Percentiles rank a stretch among this genome's conserved stretches.
Conservation (phyloP, 2,797 vertebrate genomes). For the Sternarchorhynchus goeldii region DNA sequence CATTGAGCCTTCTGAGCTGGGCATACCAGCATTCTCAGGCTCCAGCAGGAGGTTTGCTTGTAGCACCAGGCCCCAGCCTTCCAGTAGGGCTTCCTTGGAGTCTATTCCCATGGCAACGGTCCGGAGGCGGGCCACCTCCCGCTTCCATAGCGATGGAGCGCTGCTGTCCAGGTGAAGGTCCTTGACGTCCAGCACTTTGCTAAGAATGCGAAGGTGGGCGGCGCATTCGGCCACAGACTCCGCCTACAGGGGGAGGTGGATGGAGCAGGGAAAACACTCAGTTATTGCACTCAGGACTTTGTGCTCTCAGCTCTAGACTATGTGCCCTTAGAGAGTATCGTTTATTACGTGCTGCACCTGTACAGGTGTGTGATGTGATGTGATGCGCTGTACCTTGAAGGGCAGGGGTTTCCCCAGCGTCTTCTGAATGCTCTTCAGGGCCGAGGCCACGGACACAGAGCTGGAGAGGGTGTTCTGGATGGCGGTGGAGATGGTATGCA, state of each 20-base stretch:
- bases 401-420: conserved; percentile 88
- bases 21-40: conserved; percentile 80
- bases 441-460: conserved; percentile 71
- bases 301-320: too few species aligned
- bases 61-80: conserved; percentile 82
- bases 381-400: conserved; percentile 82
- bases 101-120: conserved; percentile 76
- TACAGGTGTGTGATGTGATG: background rate
- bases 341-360: background rate
- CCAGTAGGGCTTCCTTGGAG: conserved; percentile 84
- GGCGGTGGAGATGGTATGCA: conserved; percentile 83
- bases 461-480: conserved; percentile 86
- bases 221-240: conserved; percentile 83
- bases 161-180: conserved; percentile 69
- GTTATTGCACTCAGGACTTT: background rate
- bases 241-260: conserved; percentile 70
- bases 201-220: conserved; percentile 76
- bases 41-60: conserved; percentile 85
- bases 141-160: conserved; percentile 69
- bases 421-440: conserved; percentile 88
- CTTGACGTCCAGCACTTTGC: conserved; percentile 76
- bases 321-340: background rate
- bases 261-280: background rate
- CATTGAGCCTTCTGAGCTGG: background rate
- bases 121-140: conserved; percentile 80